Conservation (phyloP, 2,113 vertebrate species). For the Phodopus roborovskii region DNA sequence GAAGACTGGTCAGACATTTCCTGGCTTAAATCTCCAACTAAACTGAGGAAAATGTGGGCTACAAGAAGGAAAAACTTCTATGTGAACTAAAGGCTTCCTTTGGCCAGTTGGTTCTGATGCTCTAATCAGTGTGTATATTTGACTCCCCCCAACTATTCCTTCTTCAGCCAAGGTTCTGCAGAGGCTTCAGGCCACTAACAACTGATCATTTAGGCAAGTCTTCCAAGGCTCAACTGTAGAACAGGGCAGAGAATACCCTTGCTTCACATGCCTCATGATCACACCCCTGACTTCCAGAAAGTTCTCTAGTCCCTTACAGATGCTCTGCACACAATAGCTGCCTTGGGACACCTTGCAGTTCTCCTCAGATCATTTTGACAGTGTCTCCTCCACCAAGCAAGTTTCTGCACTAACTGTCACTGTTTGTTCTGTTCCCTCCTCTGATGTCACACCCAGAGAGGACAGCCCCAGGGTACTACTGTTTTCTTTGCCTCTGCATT, state of each 20-base stretch:
- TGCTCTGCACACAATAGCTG: rapidly evolving
- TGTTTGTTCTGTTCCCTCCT: slow-evolving; percentile 33
- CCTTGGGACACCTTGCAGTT: slow-evolving; percentile 59
- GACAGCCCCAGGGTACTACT: slow-evolving; percentile 76
- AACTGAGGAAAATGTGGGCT: background rate
- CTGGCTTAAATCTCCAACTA: slow-evolving; percentile 42
- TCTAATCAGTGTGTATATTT: background rate
- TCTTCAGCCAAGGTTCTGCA: background rate
- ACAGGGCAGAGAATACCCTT: background rate
- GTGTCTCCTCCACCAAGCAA: slow-evolving; percentile 65
- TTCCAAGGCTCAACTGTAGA: background rate
- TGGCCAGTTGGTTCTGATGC: background rate
- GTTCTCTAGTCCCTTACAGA: rapidly evolving
- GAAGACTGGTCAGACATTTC: background rate
- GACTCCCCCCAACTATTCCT: background rate
- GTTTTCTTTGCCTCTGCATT: slow-evolving; percentile 77
- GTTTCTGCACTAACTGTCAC: slow-evolving; percentile 8
- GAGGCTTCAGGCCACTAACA: background rate
- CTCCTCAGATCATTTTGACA: slow-evolving; percentile 71
- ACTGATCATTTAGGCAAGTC: background rate
- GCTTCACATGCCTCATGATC: background rate
- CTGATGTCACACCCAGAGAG: slow-evolving; percentile 75
- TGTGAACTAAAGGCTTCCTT: background rate
- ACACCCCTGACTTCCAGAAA: background rate
- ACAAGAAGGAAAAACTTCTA: background rate